phyloP scores from a whole-genome alignment of 2,113 vertebrate species.

The Ophiodon elongatus region DNA sequence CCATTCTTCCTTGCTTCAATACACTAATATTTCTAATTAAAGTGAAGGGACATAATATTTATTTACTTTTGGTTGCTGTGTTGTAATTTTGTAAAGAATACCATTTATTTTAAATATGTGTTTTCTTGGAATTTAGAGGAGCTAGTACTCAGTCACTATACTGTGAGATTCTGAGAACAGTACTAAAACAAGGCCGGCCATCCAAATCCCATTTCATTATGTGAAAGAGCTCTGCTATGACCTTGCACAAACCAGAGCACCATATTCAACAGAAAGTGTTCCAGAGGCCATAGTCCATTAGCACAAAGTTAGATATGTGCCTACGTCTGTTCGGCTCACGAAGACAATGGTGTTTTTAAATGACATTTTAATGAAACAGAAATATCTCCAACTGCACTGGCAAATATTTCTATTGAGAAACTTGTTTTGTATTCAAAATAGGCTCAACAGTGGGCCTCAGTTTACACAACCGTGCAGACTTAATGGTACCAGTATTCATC shows the following conservation, averaged over 20 bases:
- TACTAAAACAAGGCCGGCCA: neutral
- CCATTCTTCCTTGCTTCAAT: neutral
- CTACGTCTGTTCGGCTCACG: neutral
- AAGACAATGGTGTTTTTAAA: too few relatives aligned
- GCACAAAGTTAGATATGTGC: neutral
- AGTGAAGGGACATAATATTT: neutral
- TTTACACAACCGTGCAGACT: neutral
- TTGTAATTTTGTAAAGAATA: neutral
- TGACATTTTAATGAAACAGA: neutral
- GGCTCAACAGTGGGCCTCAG: neutral
- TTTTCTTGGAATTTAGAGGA: neutral
- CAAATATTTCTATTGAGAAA: neutral
- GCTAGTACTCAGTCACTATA: neutral
- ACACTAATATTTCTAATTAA: neutral
- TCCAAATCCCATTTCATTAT: constrained; percentile 24
- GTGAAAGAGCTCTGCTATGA: neutral
- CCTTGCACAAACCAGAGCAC: constrained; percentile 7
- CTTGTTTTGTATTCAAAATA: neutral
- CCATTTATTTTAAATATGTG: neutral
- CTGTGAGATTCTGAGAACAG: neutral
- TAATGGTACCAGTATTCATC: constrained; percentile 13
- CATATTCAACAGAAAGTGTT: neutral
- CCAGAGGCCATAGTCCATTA: constrained; percentile 4
- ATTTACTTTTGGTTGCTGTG: neutral
- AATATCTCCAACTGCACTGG: neutral